Percentiles rank a stretch among this genome's conserved stretches.
phyloP scores from a whole-genome alignment of 35 echinoderm and acorn worm species.

The Holothuria glaberrima region DNA sequence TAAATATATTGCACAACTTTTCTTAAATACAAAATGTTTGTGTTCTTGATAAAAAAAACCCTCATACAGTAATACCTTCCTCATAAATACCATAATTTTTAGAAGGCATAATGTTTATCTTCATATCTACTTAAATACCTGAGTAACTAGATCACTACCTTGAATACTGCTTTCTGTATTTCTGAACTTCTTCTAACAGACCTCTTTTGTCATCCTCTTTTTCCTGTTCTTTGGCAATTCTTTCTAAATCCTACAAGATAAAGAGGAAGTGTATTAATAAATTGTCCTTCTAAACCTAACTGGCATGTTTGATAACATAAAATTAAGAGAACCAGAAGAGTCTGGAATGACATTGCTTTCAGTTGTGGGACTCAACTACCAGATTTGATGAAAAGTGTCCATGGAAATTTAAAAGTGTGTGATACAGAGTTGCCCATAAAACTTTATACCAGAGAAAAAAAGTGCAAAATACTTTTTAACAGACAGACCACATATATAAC shows the following conservation, averaged over 20 bases:
- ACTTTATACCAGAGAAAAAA: neutral
- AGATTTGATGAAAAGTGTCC: conserved; percentile 8
- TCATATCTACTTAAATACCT: too few species aligned
- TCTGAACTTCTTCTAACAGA: conserved; percentile 77
- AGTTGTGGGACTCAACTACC: neutral
- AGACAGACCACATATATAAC: too few species aligned
- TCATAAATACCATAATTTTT: too few species aligned
- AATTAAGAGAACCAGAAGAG: neutral
- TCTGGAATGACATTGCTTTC: neutral
- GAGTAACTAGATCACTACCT: conserved; percentile 47
- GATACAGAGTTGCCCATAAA: too few species aligned
- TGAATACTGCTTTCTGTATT: conserved; percentile 86
- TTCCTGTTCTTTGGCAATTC: conserved; percentile 92
- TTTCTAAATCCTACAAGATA: conserved; percentile 84
- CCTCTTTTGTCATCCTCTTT: conserved; percentile 90
- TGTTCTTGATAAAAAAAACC: too few species aligned
- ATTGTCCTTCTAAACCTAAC: neutral
- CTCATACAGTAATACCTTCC: too few species aligned
- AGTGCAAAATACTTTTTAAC: too few species aligned
- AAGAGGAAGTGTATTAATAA: neutral
- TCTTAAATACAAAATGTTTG: too few species aligned
- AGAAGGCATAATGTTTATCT: too few species aligned
- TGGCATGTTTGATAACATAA: neutral
- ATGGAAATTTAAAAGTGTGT: too few species aligned
- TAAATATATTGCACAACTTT: too few species aligned